Evolutionary conservation across 2,797 vertebrate species (phyloP).

Genomic region (Anas flavirostris): DNA sequence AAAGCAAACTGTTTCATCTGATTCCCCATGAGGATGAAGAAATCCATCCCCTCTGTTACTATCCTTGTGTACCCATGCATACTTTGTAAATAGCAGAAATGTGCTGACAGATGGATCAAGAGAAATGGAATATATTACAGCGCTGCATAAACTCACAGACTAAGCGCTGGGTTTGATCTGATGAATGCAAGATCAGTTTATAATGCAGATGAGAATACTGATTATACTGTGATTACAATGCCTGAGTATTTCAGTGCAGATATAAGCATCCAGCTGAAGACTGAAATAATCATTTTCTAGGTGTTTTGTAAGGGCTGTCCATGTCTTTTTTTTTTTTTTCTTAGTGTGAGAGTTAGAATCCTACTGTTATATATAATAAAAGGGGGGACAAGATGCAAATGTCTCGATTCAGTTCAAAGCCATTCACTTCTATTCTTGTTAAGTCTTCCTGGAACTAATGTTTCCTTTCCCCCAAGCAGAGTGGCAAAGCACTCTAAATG

Average conservation of each 20-base stretch:
- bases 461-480: not conserved
- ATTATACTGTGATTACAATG: conserved; percentile 18
- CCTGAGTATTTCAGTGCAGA: not conserved
- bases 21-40: not conserved
- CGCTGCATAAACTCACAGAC: not conserved
- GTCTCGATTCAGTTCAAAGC: conserved; percentile 16
- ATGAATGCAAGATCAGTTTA: conserved; percentile 37
- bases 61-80: not conserved
- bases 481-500: not conserved
- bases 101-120: conserved; percentile 31
- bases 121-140: conserved; percentile 33
- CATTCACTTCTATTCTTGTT: not conserved
- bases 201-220: conserved; percentile 49
- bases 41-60: not conserved
- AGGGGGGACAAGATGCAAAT: not conserved
- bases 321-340: not conserved
- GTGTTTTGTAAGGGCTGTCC: not conserved
- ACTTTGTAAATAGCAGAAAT: not conserved
- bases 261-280: not conserved
- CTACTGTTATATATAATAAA: not conserved
- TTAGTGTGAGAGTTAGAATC: not conserved
- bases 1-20: not conserved
- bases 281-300: not conserved
- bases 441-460: conserved; percentile 15
- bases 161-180: not conserved